phyloP scores from a whole-genome alignment of 1,140 invertebrate genomes.

The Chymomyza costata region DNA sequence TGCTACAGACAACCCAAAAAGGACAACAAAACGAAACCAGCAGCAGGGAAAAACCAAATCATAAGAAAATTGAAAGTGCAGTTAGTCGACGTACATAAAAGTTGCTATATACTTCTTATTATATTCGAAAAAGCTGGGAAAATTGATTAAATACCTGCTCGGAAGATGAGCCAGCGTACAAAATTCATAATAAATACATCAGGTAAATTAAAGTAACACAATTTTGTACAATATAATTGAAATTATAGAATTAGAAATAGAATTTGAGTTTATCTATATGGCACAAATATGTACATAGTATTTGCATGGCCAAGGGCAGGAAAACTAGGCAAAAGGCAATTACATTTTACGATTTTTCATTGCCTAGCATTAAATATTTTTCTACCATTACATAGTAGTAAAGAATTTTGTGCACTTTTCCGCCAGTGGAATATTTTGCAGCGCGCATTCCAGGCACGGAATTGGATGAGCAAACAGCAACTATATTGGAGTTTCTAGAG shows the following conservation, averaged over 20 bases:
- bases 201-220: too few relatives aligned
- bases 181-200: constrained; percentile 2
- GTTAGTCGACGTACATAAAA: too few relatives aligned
- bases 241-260: too few relatives aligned
- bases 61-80: too few relatives aligned
- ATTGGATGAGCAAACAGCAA: constrained; percentile 62
- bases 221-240: too few relatives aligned
- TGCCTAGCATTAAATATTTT: background rate
- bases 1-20: constrained; percentile 40
- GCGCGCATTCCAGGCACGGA: constrained; percentile 50
- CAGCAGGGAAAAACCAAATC: too few relatives aligned
- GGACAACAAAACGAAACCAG: constrained; percentile 63
- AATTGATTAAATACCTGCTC: too few relatives aligned
- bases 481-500: constrained; percentile 72
- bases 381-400: background rate
- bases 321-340: constrained; percentile 31
- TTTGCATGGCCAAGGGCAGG: constrained; percentile 3
- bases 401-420: too few relatives aligned
- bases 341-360: background rate
- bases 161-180: background rate
- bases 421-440: constrained; percentile 66
- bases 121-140: too few relatives aligned
- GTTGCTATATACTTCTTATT: too few relatives aligned
- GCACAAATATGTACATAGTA: constrained; percentile 12
- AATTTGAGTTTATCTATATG: too few relatives aligned